These are phyloP conservation scores for Mugil cephalus DNA, from an alignment of 2,113 vertebrate species.

Conservation along the genomic window DNA sequence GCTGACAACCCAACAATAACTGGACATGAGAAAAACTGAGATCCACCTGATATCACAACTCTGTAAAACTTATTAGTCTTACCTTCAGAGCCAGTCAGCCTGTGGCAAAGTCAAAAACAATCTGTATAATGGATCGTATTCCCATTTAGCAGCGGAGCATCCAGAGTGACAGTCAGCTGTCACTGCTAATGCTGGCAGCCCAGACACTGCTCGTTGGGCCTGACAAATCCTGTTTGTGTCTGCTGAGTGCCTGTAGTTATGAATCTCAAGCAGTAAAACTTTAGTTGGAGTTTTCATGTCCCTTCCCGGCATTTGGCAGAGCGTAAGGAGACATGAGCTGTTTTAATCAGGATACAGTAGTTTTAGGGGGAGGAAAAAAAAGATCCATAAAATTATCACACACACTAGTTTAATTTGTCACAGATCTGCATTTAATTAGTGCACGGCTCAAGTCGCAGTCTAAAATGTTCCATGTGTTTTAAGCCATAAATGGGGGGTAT, in stretches of 20 bases:
- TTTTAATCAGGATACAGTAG: slow-evolving; percentile 30
- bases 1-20: not conserved
- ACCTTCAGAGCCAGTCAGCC: slow-evolving; percentile 24
- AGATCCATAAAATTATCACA: slow-evolving; percentile 34
- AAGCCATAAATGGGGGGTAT: slow-evolving; percentile 33
- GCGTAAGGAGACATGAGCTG: not conserved
- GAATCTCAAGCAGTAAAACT: slow-evolving; percentile 60
- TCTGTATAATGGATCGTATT: slow-evolving; percentile 74
- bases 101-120: slow-evolving; percentile 73
- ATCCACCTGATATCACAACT: slow-evolving; percentile 3
- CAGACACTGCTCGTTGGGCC: slow-evolving; percentile 57
- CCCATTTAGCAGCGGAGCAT: slow-evolving; percentile 71
- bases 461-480: slow-evolving; percentile 46
- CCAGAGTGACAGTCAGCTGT: slow-evolving; percentile 70
- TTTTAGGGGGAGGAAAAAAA: slow-evolving; percentile 3
- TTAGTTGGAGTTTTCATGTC: slow-evolving; percentile 35
- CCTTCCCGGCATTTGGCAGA: slow-evolving; percentile 13
- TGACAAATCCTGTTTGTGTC: slow-evolving; percentile 73
- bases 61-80: slow-evolving; percentile 21
- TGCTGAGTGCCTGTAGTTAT: slow-evolving; percentile 57
- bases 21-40: slow-evolving; percentile 1
- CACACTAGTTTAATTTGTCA: slow-evolving; percentile 46
- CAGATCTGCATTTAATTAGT: slow-evolving; percentile 50
- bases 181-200: slow-evolving; percentile 64
- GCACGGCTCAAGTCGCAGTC: slow-evolving; percentile 40